These are phyloP conservation scores for Azorinus chamasolen DNA, from an alignment of 2,888 invertebrate genomes.

Conservation along the genomic window DNA sequence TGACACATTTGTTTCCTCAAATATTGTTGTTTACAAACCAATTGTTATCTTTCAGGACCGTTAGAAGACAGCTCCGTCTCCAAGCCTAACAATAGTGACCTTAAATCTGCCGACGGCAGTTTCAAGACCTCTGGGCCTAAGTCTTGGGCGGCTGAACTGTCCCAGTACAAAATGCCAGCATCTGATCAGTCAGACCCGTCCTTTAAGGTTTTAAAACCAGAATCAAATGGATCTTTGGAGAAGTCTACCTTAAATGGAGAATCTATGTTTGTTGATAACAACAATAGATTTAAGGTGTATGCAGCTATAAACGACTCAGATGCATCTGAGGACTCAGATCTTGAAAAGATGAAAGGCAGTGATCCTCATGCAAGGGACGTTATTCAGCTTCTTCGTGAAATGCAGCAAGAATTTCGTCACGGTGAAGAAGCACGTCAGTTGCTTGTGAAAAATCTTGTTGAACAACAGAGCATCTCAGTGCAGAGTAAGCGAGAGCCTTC, in stretches of 20 bases:
- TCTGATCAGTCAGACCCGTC: slow-evolving; percentile 51
- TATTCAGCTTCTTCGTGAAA: slow-evolving; percentile 43
- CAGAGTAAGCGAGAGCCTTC: neutral
- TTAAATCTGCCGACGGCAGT: slow-evolving; percentile 41
- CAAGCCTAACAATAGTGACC: slow-evolving; percentile 15
- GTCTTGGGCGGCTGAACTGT: slow-evolving; percentile 69
- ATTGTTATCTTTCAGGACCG: slow-evolving; percentile 54
- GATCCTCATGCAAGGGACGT: slow-evolving; percentile 52
- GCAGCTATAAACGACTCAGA: slow-evolving; percentile 26
- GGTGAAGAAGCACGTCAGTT: slow-evolving; percentile 50
- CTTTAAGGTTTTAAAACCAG: slow-evolving; percentile 50
- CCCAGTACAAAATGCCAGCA: slow-evolving; percentile 49
- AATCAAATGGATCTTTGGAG: slow-evolving; percentile 16
- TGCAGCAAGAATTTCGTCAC: slow-evolving; percentile 50
- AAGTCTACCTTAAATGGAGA: slow-evolving; percentile 14
- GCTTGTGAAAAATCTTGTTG: slow-evolving; percentile 39
- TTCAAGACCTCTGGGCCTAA: slow-evolving; percentile 49
- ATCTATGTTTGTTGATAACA: slow-evolving; percentile 43
- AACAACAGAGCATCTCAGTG: slow-evolving; percentile 26
- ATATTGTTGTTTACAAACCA: too few relatives aligned
- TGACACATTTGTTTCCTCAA: too few relatives aligned
- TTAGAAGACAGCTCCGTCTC: slow-evolving; percentile 57
- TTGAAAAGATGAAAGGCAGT: neutral
- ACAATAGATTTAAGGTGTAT: slow-evolving; percentile 57
- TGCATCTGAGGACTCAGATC: neutral